Base-by-base conservation (phyloP, 2,797 vertebrate species). In the Eidolon dupreanum region DNA sequence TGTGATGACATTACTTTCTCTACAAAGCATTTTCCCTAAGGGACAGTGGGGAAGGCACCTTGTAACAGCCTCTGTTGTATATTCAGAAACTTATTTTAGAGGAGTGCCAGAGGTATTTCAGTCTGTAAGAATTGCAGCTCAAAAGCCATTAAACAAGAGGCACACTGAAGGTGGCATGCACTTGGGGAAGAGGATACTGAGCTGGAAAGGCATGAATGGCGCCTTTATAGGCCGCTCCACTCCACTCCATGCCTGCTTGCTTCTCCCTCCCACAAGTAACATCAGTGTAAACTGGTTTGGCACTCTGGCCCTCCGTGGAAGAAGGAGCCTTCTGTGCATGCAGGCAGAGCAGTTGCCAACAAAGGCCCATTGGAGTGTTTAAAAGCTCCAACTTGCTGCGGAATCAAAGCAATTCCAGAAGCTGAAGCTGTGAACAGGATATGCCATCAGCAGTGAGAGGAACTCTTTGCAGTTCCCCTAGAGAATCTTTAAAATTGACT, bases 1-100 rank as follows among this genome's bases (percentile, higher is more conserved):
- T 93, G 87, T 94, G 93, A 91, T 88, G 94, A 94, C 94, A 93
- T 97, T 92, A 88, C 94, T 97, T 88, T 96, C 86, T 96, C 82
- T 65, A 82, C 95, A 97, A 97, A 97, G 96, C 89, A 95, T 97
- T 97, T 97, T 77, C 97, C 97, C 73, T 95, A 92, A 95, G 97
- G 96, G 94, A 97, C 91, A 77, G 53, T 77, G 71, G 93, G 66
- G 90, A 95, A 17, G 9, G 94, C 90, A 90, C 94, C 71, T 95
- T 95, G 65, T 66, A 92, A 84, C 88, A 93, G 78, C 68, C 86
- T 97, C 86, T 96, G 88, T 92, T 90, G 93, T 93, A 83, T 53
- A 85, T 84, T 91, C 95, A 96, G 96, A 93, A 91, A 97, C 97
- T 90, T 94, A 81, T 95, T 90, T 93, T 74, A 63, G 71, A 90